Base-by-base conservation (phyloP, 2,113 vertebrate species). In the Galeopterus variegatus region DNA sequence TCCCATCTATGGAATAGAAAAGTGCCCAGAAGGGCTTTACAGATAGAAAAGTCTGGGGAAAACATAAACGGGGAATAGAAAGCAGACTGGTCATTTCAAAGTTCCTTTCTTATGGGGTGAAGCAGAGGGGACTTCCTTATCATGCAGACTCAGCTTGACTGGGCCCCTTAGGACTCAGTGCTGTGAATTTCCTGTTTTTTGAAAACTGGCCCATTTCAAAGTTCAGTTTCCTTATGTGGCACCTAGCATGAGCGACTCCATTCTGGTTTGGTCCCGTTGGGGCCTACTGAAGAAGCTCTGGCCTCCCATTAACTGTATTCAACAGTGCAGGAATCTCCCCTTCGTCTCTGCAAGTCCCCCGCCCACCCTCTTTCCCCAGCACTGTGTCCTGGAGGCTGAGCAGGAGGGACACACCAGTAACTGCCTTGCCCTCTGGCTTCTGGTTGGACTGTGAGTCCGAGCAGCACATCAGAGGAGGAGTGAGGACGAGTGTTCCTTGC, bases 401-500 rank as follows among this genome's bases (percentile, higher is more conserved):
- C 5, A 28, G 62, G 3, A 52, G 5, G 7, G 17, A 67, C 14
- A 8, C 9, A 3, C 15, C 33, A 52, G 11, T 28, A 65, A 19
- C 8, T 45, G 9, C 62, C 21, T 75, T 62, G 17, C 24, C 50
- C 45, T 83, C 18, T 28, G 14, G 31, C 31, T 64, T 79, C 64
- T 28, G 64, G 36, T 14, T 84, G 23, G 24, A 86, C 77, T 26
- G 75, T 36, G 56, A 83, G 33, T 24, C 26, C 0, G 0, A 92
- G 28, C 24, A 82, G 36, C 26, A n/a, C 2, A 84, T 85, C 31
- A 26, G 23, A 45, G 41, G 86, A 15, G n/a, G 21, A 28, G 41
- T 21, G 8, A 28, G 19, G 1, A 69, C 1, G 0, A 3, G 33
- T 8, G 13, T 9, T 17, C 8, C 48, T 26, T 31, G 26, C 45